Evolutionary conservation across 2,797 vertebrate genomes (phyloP).

Genomic region (Pangasius mekongensis): DNA sequence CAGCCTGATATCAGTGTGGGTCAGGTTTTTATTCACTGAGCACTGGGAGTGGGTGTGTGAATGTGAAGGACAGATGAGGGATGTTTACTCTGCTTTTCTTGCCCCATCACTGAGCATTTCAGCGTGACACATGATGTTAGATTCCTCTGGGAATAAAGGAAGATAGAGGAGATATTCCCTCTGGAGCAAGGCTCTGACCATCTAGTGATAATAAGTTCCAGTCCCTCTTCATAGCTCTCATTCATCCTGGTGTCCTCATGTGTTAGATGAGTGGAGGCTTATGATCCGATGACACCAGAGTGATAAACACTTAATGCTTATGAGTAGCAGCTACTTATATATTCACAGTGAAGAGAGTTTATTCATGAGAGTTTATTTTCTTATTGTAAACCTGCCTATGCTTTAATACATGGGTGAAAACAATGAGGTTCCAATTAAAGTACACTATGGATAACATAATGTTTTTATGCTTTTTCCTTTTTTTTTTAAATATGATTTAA

Average conservation of each 20-base stretch:
- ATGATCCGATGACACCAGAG: not conserved
- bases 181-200: not conserved
- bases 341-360: constrained; percentile 1
- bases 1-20: not conserved
- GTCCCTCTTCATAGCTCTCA: not conserved
- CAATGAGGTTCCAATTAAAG: not conserved
- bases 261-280: not conserved
- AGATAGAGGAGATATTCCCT: too few relatives aligned
- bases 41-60: not conserved
- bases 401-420: not conserved
- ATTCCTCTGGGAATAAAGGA: not conserved
- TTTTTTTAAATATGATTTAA: not conserved
- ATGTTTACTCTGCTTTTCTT: not conserved
- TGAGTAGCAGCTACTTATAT: not conserved
- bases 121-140: not conserved
- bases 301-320: not conserved
- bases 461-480: not conserved
- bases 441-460: too few relatives aligned
- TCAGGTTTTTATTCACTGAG: not conserved
- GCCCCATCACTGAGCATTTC: not conserved
- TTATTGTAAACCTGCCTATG: not conserved
- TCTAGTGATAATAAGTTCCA: not conserved
- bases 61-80: not conserved
- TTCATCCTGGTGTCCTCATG: not conserved
- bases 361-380: constrained; percentile 1